These are phyloP conservation scores for Micronycteris hirsuta DNA, from an alignment of 2,113 vertebrate genomes.

Conservation along the genomic window DNA sequence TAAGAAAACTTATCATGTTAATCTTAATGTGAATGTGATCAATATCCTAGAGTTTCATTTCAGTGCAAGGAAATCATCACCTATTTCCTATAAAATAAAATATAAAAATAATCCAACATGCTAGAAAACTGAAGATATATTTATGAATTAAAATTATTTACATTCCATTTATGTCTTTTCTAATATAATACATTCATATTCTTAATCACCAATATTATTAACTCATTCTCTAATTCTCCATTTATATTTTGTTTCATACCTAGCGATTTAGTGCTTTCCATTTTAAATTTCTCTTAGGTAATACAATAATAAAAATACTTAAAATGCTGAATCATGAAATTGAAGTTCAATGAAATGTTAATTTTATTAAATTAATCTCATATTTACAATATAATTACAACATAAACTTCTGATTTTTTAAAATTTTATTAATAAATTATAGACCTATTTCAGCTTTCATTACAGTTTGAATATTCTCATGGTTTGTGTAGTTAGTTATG, in stretches of 20 bases:
- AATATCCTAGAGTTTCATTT: neutral
- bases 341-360: neutral
- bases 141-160: neutral
- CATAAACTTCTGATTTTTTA: neutral
- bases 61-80: neutral
- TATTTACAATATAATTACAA: neutral
- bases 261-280: neutral
- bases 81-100: neutral
- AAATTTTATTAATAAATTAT: neutral
- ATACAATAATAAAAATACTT: neutral
- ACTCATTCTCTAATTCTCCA: neutral
- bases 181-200: neutral
- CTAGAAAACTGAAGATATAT: neutral
- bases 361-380: neutral
- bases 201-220: neutral
- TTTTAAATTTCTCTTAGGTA: neutral
- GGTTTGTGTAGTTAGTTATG: neutral
- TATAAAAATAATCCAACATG: neutral
- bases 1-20: neutral
- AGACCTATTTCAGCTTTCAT: neutral
- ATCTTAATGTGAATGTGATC: neutral
- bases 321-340: neutral
- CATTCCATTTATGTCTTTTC: neutral
- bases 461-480: neutral
- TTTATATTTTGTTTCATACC: neutral